Evolutionary conservation across 92 coral and sea anemone species (phyloP).

Genomic region (Zoanthus gigantus): DNA sequence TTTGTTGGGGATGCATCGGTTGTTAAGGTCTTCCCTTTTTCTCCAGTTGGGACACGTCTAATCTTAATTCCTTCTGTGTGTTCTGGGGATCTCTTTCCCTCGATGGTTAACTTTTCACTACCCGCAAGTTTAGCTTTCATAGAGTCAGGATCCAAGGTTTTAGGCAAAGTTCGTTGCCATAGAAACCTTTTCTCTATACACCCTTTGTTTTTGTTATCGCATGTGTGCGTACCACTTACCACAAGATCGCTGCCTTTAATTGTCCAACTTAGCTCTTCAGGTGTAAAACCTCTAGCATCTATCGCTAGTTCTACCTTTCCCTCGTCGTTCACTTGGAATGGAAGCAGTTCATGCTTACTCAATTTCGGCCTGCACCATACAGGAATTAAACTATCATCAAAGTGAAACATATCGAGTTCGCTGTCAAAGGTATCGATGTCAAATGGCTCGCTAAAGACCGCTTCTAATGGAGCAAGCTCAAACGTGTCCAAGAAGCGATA

Average conservation of each 20-base stretch:
- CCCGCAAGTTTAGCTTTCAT: slow-evolving; percentile 47
- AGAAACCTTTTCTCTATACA: slow-evolving; percentile 52
- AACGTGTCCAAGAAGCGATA: slow-evolving; percentile 32
- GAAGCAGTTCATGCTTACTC: neutral
- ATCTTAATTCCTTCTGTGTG: slow-evolving; percentile 29
- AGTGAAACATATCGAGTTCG: slow-evolving; percentile 34
- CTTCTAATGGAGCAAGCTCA: slow-evolving; percentile 53
- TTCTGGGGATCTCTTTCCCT: slow-evolving; percentile 4
- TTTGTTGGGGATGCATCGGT: neutral
- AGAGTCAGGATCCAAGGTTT: slow-evolving; percentile 33
- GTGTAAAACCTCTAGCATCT: slow-evolving; percentile 65
- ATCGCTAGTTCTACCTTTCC: slow-evolving; percentile 15
- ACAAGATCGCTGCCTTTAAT: slow-evolving; percentile 44
- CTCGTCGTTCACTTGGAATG: slow-evolving; percentile 38
- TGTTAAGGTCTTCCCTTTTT: neutral
- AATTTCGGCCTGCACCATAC: slow-evolving; percentile 6
- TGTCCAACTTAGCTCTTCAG: slow-evolving; percentile 63
- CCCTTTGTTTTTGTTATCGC: slow-evolving; percentile 10
- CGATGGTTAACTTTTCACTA: slow-evolving; percentile 10
- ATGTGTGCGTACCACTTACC: slow-evolving; percentile 39
- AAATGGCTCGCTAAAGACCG: slow-evolving; percentile 54
- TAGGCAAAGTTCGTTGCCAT: slow-evolving; percentile 60
- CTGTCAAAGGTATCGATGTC: slow-evolving; percentile 44
- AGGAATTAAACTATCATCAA: slow-evolving; percentile 28
- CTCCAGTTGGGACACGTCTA: neutral